Evolutionary conservation across 2,888 invertebrate species (phyloP), one percentile per base, ranked within the genome.

Genomic region (Resseliella maxima): DNA sequence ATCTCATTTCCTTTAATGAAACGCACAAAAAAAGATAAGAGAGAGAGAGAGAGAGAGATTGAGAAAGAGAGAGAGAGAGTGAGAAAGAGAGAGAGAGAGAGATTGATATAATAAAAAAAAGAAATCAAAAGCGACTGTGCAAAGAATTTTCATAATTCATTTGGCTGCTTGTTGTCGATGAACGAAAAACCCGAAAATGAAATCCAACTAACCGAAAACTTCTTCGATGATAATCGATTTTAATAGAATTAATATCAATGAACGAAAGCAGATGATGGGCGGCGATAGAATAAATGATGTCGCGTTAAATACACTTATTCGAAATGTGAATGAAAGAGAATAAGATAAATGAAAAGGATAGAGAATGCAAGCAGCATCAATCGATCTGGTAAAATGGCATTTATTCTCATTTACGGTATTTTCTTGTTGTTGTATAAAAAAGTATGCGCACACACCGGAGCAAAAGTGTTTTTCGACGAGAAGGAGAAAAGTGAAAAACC

Each of bases 171-270:
- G 0, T 35, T 72, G 12, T 72, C 21, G 31, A 31, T 31, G 72
- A 59, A 59, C 31, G 31, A 72, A 72, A 72, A 31, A 72, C 15
- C 41, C 27, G 27, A n/a, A 59, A 59, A 59, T 59, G 59, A 8
- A 15, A 72, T 12, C 72, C 31, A 72, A 72, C 72, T 72, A 72
- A 72, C 72, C 31, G 72, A 31, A 72, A 72, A 72, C 72, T 72
- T 72, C 31, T 72, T 72, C 72, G 72, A 72, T 72, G 72, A 72
- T 72, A 72, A 72, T 72, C 72, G 72, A 72, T 72, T 72, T 72
- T 72, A 72, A 72, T 72, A 72, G 72, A 72, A 72, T 72, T 72
- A 72, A 72, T 72, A 72, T 72, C 72, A 72, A 72, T 72, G 72
- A 72, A 72, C 72, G 72, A 31, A 35, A 31, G 72, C 72, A 72